Base-by-base conservation (phyloP, 1,140 invertebrate genomes). In the Camponotus vicinus region DNA sequence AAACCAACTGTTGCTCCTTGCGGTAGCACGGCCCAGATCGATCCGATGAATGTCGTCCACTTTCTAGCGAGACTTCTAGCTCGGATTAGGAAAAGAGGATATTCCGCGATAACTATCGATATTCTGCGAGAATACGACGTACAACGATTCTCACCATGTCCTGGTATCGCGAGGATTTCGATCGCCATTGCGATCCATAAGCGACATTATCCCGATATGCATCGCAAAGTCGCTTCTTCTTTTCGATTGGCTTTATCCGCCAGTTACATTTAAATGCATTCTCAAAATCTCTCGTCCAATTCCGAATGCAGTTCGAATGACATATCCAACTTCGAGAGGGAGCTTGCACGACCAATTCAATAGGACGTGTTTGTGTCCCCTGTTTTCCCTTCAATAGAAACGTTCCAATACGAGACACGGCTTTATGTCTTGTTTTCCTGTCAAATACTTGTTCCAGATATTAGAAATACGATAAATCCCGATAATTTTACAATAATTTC, bases 1-100 rank as follows among this genome's bases (percentile, higher is more conserved):
- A 91, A 91, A 91, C 90, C 90, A 91, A 91, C 90, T 91, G 90
- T 91, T 91, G 90, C 90, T 91, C 85, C 87, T 88, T 88, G 89
- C 86, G 77, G 85, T 71, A 55, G 89, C 89, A 78, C 76, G 87
- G 70, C 80, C 45, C 70, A 73, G 82, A 91, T 91, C 89, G 87
- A 91, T 91, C 69, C 86, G 69, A 91, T 77, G 89, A 83, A 87
- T 83, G 89, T 76, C 84, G 84, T 83, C 89, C 86, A 85, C 89
- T 88, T 89, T 27, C 32, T 75, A 32, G 55, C 57, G 57, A 67
- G 40, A n/a, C 32, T 52, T 18, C 49, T 52, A 52, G 45, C 66
- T 13, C 32, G 57, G 37, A 34, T 59, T 49, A 75, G 70, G 55
- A 66, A 59, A 78, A 69, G 79, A 34, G 18, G 32, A 0, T 85